phyloP scores from a whole-genome alignment of 2,888 invertebrate genomes.

The Lasioglossum lativentre region DNA sequence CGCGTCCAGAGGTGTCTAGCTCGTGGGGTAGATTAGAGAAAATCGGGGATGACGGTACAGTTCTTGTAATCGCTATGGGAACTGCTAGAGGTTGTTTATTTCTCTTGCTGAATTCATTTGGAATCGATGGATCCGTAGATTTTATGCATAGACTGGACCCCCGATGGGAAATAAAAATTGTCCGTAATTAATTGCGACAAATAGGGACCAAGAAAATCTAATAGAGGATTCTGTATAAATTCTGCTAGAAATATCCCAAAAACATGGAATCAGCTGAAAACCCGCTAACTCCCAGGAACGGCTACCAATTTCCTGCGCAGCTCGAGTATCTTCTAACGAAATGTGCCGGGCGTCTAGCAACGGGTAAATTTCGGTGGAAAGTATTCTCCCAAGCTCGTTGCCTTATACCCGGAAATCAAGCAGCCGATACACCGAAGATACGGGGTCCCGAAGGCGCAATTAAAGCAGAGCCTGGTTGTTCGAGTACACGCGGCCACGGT shows the following conservation, averaged over 20 bases:
- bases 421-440: constrained; percentile 16
- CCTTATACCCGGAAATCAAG: constrained; percentile 31
- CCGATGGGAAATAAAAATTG: not conserved
- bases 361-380: constrained; percentile 15
- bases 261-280: too few species aligned
- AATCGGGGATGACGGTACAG: constrained; percentile 35
- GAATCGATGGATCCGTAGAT: not conserved
- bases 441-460: constrained; percentile 26
- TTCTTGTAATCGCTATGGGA: constrained; percentile 15
- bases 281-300: not conserved
- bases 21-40: constrained; percentile 5
- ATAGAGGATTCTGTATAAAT: too few species aligned
- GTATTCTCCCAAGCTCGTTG: constrained; percentile 22
- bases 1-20: constrained; percentile 14
- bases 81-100: not conserved
- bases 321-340: not conserved
- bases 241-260: too few species aligned
- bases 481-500: constrained; percentile 20
- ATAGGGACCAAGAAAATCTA: too few species aligned
- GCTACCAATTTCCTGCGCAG: not conserved
- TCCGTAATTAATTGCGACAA: not conserved
- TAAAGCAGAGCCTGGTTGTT: constrained; percentile 36
- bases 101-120: not conserved
- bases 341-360: not conserved
- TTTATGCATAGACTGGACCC: too few species aligned